Evolutionary conservation across 2,797 vertebrate species (phyloP).

Genomic region (Florisuga fusca): DNA sequence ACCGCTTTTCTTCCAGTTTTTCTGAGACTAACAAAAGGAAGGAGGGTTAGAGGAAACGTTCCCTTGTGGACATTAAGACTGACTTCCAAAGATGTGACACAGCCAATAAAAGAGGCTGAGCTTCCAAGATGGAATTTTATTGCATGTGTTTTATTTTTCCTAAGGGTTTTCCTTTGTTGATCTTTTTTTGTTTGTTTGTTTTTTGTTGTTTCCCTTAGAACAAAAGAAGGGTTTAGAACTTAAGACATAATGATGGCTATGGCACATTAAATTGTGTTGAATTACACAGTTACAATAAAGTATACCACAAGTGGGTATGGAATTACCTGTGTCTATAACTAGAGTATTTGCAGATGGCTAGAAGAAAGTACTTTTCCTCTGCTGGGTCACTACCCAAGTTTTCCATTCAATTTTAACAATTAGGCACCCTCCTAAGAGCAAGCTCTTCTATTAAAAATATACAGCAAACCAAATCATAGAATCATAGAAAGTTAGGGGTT

Average conservation of each 20-base stretch:
- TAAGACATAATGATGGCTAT: neutral
- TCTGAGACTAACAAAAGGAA: neutral
- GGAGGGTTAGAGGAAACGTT: neutral
- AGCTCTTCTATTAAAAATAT: neutral
- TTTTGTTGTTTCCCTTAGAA: neutral
- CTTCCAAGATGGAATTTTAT: neutral
- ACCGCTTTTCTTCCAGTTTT: neutral
- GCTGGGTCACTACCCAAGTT: neutral
- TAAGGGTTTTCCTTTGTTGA: neutral
- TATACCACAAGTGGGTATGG: neutral
- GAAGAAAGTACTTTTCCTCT: neutral
- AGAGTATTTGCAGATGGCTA: neutral
- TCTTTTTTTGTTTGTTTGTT: neutral
- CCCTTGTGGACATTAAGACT: neutral
- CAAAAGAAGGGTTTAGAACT: neutral
- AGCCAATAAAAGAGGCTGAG: neutral
- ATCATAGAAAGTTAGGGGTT: no score
- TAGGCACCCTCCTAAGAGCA: neutral
- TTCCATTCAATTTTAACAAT: neutral
- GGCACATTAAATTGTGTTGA: neutral
- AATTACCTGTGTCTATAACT: neutral
- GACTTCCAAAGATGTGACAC: neutral
- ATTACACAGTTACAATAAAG: conserved; percentile 3
- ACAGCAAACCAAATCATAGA: no score
- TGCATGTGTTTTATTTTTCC: neutral